Evolutionary conservation across 2,113 vertebrate species (phyloP).

Genomic region (Mesembrinibis cayennensis): DNA sequence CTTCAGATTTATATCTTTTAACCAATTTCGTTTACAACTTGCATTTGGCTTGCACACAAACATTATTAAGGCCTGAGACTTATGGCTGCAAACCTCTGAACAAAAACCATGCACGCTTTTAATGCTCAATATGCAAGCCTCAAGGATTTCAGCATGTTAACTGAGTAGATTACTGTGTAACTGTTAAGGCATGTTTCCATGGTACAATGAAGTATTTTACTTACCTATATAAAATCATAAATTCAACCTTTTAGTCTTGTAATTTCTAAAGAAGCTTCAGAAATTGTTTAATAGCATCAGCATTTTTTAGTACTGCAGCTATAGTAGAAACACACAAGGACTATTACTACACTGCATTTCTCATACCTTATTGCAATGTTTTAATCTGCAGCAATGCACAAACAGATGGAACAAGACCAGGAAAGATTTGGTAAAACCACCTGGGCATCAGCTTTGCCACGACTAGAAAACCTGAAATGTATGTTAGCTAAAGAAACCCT

Average conservation of each 20-base stretch:
- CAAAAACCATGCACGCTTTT: not conserved
- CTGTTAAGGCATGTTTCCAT: not conserved
- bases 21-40: not conserved
- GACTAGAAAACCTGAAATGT: constrained; percentile 86
- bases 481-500: constrained; percentile 90
- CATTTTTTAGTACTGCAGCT: not conserved
- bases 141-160: not conserved
- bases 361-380: not conserved
- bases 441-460: constrained; percentile 86
- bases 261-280: not conserved
- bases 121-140: not conserved
- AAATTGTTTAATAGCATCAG: not conserved
- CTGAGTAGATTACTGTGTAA: not conserved
- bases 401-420: constrained; percentile 89
- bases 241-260: not conserved
- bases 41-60: not conserved
- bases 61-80: not conserved
- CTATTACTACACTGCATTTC: not conserved
- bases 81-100: not conserved
- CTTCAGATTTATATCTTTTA: not conserved
- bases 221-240: not conserved
- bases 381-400: constrained; percentile 83
- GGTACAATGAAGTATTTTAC: not conserved
- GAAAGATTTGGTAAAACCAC: constrained; percentile 86
- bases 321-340: not conserved